phyloP scores from a whole-genome alignment of 1,140 invertebrate genomes.

The Frieseomelitta varia region DNA sequence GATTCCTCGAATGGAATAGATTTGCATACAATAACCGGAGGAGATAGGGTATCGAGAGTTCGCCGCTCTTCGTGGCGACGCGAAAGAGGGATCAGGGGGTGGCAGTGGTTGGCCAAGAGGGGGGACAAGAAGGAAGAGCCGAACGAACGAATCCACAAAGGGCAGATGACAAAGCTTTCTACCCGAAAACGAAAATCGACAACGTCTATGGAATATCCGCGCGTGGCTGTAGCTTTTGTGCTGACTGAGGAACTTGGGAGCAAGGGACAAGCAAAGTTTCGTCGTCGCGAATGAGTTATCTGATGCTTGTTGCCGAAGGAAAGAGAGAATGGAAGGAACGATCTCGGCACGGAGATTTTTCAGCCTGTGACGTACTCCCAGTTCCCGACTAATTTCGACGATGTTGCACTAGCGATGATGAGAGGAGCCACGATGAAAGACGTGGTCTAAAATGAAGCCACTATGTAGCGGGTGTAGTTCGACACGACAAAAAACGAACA shows the following conservation, averaged over 20 bases:
- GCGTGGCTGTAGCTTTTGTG: constrained; percentile 8
- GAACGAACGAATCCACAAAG: constrained; percentile 60
- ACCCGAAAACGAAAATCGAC: constrained; percentile 56
- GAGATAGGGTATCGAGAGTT: constrained; percentile 65
- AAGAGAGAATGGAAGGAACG: constrained; percentile 11
- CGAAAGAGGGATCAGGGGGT: constrained; percentile 8
- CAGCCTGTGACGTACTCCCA: background rate
- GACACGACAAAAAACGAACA: background rate
- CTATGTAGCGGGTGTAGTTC: background rate
- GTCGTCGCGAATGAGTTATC: constrained; percentile 48
- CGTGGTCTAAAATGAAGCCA: background rate
- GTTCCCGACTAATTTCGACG: constrained; percentile 32
- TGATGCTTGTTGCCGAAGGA: constrained; percentile 33
- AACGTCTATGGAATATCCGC: constrained; percentile 38
- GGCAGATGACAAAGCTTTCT: constrained; percentile 72
- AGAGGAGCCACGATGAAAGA: background rate
- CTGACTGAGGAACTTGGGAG: background rate
- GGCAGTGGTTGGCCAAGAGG: constrained; percentile 4
- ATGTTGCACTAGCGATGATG: background rate
- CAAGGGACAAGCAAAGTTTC: constrained; percentile 34
- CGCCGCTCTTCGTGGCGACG: constrained; percentile 27
- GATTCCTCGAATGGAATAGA: constrained; percentile 78
- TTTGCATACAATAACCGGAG: constrained; percentile 81
- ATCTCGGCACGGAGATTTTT: constrained; percentile 34
- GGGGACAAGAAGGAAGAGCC: background rate